Conservation (phyloP, 2,113 vertebrate species). For the Coptodon rendalli region DNA sequence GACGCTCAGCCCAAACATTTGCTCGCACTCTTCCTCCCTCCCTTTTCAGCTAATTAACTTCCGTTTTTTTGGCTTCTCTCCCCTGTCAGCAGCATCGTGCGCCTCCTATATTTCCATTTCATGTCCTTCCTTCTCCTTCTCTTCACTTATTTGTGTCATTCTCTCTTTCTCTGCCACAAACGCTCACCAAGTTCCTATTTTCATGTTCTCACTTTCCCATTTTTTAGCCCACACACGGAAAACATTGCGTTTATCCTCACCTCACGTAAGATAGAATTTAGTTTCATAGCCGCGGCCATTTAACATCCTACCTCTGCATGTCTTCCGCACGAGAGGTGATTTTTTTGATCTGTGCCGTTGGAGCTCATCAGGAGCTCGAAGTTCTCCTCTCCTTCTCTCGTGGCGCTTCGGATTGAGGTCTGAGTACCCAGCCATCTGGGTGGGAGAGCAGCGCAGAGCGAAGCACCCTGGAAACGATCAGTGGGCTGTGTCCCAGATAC, state of each 20-base stretch:
- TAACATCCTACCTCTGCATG: not conserved
- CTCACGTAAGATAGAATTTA: not conserved
- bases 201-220: not conserved
- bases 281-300: not conserved
- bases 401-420: slow-evolving; percentile 58
- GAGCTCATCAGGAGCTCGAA: slow-evolving; percentile 12
- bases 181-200: slow-evolving; percentile 17
- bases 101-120: slow-evolving; percentile 41
- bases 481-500: slow-evolving; percentile 69
- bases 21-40: slow-evolving; percentile 18
- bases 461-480: slow-evolving; percentile 64
- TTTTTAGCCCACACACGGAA: not conserved
- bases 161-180: not conserved
- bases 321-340: not conserved
- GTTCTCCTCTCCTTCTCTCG: slow-evolving; percentile 12
- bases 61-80: slow-evolving; percentile 56
- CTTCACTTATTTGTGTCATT: not conserved
- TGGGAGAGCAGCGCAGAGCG: slow-evolving; percentile 45
- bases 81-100: slow-evolving; percentile 51
- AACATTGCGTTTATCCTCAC: not conserved
- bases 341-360: slow-evolving; percentile 23
- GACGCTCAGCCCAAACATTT: slow-evolving; percentile 37
- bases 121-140: slow-evolving; percentile 39
- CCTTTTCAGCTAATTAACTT: slow-evolving; percentile 66
- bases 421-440: slow-evolving; percentile 61